These are phyloP conservation scores for Nasonia oneida DNA, from an alignment of 2,888 invertebrate species.

Conservation along the genomic window DNA sequence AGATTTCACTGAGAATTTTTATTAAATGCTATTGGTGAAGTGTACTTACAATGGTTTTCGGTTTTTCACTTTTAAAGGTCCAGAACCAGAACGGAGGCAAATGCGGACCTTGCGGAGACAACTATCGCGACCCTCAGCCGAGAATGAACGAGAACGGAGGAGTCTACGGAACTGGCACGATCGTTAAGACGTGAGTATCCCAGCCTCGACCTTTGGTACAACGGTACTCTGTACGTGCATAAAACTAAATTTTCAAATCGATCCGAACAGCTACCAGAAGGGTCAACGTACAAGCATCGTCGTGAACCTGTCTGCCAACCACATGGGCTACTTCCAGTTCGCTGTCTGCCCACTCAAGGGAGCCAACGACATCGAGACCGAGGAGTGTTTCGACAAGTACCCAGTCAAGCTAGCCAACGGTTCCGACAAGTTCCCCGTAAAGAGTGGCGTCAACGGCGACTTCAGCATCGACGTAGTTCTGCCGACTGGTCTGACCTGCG, in stretches of 20 bases:
- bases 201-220: not conserved
- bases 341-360: conserved; percentile 80
- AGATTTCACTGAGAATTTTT: not conserved
- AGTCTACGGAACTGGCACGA: conserved; percentile 79
- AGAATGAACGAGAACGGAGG: conserved; percentile 81
- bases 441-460: conserved; percentile 63
- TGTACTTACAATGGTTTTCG: too few species aligned
- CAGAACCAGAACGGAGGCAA: conserved; percentile 26
- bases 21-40: not conserved
- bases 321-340: conserved; percentile 78
- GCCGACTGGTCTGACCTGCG: conserved; percentile 28
- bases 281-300: conserved; percentile 69
- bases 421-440: conserved; percentile 68
- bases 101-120: conserved; percentile 82
- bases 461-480: not conserved
- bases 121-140: conserved; percentile 78
- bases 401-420: conserved; percentile 71
- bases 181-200: conserved; percentile 77
- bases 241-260: not conserved
- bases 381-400: conserved; percentile 80
- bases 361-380: conserved; percentile 78
- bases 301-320: conserved; percentile 70
- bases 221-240: not conserved
- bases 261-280: conserved; percentile 69
- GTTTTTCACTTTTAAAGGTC: not conserved